phyloP scores from a whole-genome alignment of 2,797 vertebrate genomes.

The Merluccius polli region DNA sequence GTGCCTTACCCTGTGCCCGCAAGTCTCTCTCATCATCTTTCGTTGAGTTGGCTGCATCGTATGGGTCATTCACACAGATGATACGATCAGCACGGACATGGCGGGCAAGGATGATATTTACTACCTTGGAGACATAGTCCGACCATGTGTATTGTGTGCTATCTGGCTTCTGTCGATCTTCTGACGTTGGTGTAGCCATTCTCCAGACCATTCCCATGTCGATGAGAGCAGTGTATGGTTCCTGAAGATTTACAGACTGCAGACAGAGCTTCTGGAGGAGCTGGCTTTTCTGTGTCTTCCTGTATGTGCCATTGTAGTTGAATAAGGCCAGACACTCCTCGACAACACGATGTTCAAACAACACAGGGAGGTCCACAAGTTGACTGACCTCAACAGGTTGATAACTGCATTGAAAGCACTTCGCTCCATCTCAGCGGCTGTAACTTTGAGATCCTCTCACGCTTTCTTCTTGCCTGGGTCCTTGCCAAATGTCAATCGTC shows the following conservation, averaged over 20 bases:
- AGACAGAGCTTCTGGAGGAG: slow-evolving; percentile 5
- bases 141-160: too few species aligned
- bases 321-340: not conserved
- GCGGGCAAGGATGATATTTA: too few species aligned
- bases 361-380: not conserved
- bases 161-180: too few species aligned
- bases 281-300: slow-evolving; percentile 9
- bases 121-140: too few species aligned
- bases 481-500: not conserved
- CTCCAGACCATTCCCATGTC: slow-evolving; percentile 2
- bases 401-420: not conserved
- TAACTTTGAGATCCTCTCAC: not conserved
- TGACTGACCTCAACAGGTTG: slow-evolving; percentile 3
- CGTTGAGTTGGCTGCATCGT: not conserved
- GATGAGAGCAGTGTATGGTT: slow-evolving; percentile 2
- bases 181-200: too few species aligned
- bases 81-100: not conserved
- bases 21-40: too few species aligned
- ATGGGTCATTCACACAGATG: not conserved
- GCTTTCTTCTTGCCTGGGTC: not conserved
- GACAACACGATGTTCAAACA: not conserved
- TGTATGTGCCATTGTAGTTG: slow-evolving; percentile 3
- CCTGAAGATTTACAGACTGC: not conserved
- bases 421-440: not conserved
- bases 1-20: too few species aligned